A percentile compares a stretch with the other conserved stretches of the same genome.
These are phyloP conservation scores for Otis tarda DNA, from an alignment of 2,113 vertebrate species.

Conservation along the genomic window DNA sequence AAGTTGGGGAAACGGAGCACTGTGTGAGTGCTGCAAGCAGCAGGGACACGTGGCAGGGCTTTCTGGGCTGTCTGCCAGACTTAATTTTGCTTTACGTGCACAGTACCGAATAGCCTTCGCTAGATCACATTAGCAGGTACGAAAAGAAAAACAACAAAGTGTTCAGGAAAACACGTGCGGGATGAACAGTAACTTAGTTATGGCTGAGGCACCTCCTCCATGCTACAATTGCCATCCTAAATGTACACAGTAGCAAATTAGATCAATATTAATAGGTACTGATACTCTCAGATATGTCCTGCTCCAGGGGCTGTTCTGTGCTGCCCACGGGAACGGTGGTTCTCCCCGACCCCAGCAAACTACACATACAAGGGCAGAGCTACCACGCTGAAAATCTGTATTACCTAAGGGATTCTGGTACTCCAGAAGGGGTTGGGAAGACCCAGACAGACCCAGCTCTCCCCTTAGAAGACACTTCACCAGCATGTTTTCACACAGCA, in stretches of 20 bases:
- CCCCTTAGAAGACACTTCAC: not conserved
- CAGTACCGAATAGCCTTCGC: not conserved
- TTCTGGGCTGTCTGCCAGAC: conserved; percentile 32
- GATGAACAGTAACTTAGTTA: not conserved
- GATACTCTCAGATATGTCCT: not conserved
- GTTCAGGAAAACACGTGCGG: not conserved
- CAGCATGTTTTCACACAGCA: not conserved
- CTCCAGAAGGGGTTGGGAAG: not conserved
- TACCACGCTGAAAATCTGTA: rapidly evolving
- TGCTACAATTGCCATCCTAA: not conserved
- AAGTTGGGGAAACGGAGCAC: not conserved
- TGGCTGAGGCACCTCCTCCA: not conserved
- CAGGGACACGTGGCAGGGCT: conserved; percentile 26
- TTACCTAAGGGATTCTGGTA: not conserved
- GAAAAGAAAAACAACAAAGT: not conserved
- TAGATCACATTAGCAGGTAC: conserved; percentile 44
- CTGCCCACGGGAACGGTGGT: not conserved
- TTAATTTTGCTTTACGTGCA: conserved; percentile 1
- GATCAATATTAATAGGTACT: not conserved
- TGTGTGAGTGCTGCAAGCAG: not conserved
- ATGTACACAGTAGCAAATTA: not conserved
- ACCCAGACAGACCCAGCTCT: not conserved
- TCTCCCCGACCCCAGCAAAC: not conserved
- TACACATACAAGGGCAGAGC: not conserved
- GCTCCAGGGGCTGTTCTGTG: not conserved